These are phyloP conservation scores for Empis livida DNA, from an alignment of 2,888 invertebrate species.

Conservation along the genomic window DNA sequence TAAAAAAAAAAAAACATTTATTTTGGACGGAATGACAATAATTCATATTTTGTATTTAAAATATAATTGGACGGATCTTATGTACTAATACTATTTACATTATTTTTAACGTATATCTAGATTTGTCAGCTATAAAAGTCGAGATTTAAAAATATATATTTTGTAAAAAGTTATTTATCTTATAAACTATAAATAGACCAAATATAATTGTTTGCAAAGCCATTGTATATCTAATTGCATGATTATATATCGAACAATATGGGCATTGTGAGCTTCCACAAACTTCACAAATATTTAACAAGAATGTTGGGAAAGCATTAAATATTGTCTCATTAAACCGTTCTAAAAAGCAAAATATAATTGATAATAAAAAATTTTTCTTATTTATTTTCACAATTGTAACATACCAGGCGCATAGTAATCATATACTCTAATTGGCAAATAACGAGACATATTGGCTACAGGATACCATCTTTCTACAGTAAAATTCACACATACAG, in stretches of 20 bases:
- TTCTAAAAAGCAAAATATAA: conserved; percentile 42
- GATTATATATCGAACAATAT: conserved; percentile 77
- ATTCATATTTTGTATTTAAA: too few relatives aligned
- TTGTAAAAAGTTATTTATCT: not conserved
- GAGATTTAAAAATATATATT: too few relatives aligned
- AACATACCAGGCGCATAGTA: conserved; percentile 85
- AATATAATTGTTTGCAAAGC: not conserved
- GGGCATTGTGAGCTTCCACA: conserved; percentile 91
- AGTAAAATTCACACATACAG: conserved; percentile 83
- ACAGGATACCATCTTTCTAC: conserved; percentile 92
- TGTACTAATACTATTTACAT: too few relatives aligned
- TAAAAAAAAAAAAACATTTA: too few relatives aligned
- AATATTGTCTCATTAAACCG: conserved; percentile 87
- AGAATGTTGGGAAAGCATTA: conserved; percentile 72
- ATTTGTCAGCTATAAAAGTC: too few relatives aligned
- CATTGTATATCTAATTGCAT: conserved; percentile 31
- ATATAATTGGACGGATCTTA: too few relatives aligned
- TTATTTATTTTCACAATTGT: not conserved
- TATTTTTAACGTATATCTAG: too few relatives aligned
- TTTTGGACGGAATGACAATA: too few relatives aligned
- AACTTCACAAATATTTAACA: conserved; percentile 84
- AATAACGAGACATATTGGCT: conserved; percentile 89
- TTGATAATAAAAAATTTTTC: not conserved
- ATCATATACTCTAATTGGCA: conserved; percentile 83
- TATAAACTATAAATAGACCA: not conserved